Base-by-base conservation (phyloP, 1,140 invertebrate genomes). In the Trialeurodes vaporariorum region DNA sequence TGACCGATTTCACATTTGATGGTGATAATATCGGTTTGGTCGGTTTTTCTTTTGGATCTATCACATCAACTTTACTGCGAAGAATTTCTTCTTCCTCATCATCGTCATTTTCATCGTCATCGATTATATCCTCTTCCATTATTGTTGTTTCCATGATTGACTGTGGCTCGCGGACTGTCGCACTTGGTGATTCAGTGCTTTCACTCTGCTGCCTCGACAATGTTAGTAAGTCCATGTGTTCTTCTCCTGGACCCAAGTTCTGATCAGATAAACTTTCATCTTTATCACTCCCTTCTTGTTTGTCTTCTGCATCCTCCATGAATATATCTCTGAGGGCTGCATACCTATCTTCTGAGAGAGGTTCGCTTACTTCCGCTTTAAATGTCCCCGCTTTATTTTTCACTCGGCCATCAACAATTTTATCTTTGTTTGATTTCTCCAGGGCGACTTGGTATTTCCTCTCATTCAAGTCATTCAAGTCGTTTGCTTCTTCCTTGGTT, bases 251-350 rank as follows among this genome's bases (percentile, higher is more conserved):
- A 49, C 1, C 63, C 24, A 34, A 23, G 17, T 40, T 67, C n/a
- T 25, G n/a, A 63, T 68, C 64, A 23, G 40, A 60, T 22, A 64
- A 61, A 64, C 63, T 66, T 40, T 71, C 69, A 24, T 62, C 26
- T 25, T 63, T 59, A 27, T 68, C 62, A 59, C 64, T 61, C 0
- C 27, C 40, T n/a, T 71, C 72, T 34, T 71, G 70, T 21, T 73
- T 70, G 70, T 77, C 64, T 66, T 68, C 73, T 68, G 83, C 80
- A 70, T 84, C 83, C 23, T 83, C 81, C 71, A 84, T 80, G 65
- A 85, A 86, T 25, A 88, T 88, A 74, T 89, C 87, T 49, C 88
- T 74, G 63, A 87, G 75, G 0, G 87, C 87, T 0, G 87, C 87
- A 75, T 89, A 89, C 72, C 83, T 83, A 78, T 89, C 87, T 67